Conservation (phyloP, 2,797 vertebrate species). For the Hypotaenidia okinawae region DNA sequence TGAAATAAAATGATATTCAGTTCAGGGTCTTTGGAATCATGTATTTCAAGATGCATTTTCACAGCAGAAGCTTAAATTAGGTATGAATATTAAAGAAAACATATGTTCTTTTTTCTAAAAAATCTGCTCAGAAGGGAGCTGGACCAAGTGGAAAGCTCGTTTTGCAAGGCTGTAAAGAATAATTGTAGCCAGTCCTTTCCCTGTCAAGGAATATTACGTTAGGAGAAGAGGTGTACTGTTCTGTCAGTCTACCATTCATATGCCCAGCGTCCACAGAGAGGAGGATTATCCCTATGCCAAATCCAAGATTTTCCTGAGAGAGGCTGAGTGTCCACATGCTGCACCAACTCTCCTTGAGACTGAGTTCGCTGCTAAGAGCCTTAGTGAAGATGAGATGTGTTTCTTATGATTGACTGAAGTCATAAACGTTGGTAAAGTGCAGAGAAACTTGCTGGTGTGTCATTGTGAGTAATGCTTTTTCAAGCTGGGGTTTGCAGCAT, state of each 20-base stretch:
- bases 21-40: neutral
- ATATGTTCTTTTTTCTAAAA: neutral
- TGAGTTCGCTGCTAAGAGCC: neutral
- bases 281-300: neutral
- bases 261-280: neutral
- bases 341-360: rapidly evolving
- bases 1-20: neutral
- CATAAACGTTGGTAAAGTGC: neutral
- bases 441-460: neutral
- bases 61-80: neutral
- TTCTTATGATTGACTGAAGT: neutral
- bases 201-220: neutral
- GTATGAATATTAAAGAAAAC: neutral
- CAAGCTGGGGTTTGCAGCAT: neutral
- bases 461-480: neutral
- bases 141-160: neutral
- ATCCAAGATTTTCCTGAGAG: neutral
- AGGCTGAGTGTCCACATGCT: neutral
- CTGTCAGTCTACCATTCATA: neutral
- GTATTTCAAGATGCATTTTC: neutral
- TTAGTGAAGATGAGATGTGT: neutral
- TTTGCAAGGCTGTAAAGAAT: neutral
- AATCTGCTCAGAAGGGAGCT: neutral
- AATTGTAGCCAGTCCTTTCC: neutral
- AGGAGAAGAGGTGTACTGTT: neutral